Conservation (phyloP, 2,113 vertebrate species). For the Cololabis saira region DNA sequence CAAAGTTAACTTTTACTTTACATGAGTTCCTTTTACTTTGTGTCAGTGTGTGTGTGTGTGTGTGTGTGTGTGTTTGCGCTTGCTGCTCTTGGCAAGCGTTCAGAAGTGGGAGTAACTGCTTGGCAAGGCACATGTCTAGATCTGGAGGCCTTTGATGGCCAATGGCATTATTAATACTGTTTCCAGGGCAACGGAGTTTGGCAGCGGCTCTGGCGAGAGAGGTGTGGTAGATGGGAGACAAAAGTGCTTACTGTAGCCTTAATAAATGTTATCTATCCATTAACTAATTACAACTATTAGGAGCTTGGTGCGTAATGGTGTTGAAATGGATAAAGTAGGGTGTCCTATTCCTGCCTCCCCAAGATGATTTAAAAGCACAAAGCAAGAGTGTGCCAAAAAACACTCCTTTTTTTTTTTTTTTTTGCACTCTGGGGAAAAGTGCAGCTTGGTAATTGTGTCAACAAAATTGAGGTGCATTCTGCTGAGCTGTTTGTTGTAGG, state of each 20-base stretch:
- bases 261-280: constrained; percentile 85
- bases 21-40: constrained; percentile 37
- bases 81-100: constrained; percentile 58
- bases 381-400: constrained; percentile 65
- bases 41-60: neutral
- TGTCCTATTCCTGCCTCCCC: constrained; percentile 38
- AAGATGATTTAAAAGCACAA: constrained; percentile 80
- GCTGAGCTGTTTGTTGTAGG: constrained; percentile 47
- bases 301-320: constrained; percentile 63
- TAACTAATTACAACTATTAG: constrained; percentile 85
- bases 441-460: constrained; percentile 49
- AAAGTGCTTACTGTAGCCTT: constrained; percentile 77
- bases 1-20: constrained; percentile 38
- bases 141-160: constrained; percentile 62
- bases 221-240: constrained; percentile 49
- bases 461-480: constrained; percentile 52
- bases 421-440: constrained; percentile 34
- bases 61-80: constrained; percentile 30
- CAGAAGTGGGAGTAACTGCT: constrained; percentile 67
- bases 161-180: constrained; percentile 68
- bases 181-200: constrained; percentile 68
- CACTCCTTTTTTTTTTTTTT: constrained; percentile 9
- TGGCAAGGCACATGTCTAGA: constrained; percentile 73
- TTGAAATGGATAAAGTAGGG: constrained; percentile 56
- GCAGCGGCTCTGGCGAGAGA: constrained; percentile 46